Evolutionary conservation across 2,797 vertebrate genomes (phyloP).

Genomic region (Leucoraja ocellata): DNA sequence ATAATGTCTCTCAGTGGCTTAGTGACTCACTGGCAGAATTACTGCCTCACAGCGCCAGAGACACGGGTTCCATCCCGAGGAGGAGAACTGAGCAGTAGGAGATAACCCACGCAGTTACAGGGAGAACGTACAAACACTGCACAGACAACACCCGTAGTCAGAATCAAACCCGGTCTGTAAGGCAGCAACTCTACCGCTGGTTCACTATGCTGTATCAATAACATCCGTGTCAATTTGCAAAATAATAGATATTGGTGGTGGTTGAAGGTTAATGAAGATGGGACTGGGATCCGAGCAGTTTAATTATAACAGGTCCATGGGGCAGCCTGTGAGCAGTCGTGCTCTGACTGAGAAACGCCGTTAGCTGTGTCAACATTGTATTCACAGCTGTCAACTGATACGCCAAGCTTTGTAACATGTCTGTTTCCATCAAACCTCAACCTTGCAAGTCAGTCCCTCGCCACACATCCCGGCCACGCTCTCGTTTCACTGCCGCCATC

Average conservation of each 20-base stretch:
- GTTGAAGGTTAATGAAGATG: neutral
- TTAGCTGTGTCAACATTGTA: slow-evolving; percentile 2
- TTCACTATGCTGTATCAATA: neutral
- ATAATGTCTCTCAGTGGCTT: neutral
- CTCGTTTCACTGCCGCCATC: no score
- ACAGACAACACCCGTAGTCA: no score
- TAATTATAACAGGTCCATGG: neutral
- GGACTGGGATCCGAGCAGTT: neutral
- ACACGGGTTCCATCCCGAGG: no score
- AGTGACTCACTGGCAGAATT: neutral
- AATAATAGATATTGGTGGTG: neutral
- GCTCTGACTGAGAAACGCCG: neutral
- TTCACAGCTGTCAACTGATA: slow-evolving; percentile 29
- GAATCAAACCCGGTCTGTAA: no score
- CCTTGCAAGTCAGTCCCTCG: neutral
- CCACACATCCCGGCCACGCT: no score
- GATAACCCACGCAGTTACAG: no score
- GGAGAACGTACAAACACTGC: no score
- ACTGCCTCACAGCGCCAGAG: no score
- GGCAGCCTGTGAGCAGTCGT: neutral
- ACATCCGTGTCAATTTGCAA: neutral
- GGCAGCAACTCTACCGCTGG: no score
- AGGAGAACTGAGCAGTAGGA: no score
- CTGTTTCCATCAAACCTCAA: neutral
- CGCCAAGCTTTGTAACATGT: neutral